These are phyloP conservation scores for Onychorhynchus coronatus DNA, from an alignment of 2,113 vertebrate species.

Conservation along the genomic window DNA sequence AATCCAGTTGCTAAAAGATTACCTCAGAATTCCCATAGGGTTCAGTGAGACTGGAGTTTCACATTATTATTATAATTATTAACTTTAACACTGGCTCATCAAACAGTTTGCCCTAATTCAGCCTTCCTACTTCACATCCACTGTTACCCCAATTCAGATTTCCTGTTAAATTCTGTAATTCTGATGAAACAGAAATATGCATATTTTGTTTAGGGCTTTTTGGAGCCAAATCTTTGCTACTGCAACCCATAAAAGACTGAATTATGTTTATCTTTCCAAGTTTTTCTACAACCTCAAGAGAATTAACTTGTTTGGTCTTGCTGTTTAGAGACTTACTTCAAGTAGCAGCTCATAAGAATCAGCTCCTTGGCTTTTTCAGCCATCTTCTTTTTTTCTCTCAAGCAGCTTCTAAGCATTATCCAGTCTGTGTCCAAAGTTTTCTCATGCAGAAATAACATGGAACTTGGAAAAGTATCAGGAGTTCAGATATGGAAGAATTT, in stretches of 20 bases:
- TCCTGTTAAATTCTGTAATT: neutral
- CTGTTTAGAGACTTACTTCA: neutral
- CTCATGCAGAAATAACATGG: neutral
- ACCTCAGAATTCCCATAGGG: neutral
- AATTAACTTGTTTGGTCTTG: neutral
- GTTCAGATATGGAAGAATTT: neutral
- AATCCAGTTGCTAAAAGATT: neutral
- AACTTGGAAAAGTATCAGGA: neutral
- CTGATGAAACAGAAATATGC: neutral
- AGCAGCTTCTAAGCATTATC: neutral
- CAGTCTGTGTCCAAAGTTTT: neutral
- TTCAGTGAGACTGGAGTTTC: neutral
- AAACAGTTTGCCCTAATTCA: neutral
- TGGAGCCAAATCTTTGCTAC: neutral
- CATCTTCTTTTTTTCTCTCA: neutral
- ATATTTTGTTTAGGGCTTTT: neutral
- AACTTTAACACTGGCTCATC: neutral
- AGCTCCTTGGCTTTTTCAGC: constrained; percentile 45
- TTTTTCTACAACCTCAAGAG: constrained; percentile 26
- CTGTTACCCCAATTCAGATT: neutral
- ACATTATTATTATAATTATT: too few species aligned
- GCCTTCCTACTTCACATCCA: neutral
- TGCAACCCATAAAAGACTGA: constrained; percentile 1
- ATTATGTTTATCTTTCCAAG: constrained; percentile 23
- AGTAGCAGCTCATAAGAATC: constrained; percentile 17